These are phyloP conservation scores for Bufo bufo DNA, from an alignment of 2,113 vertebrate genomes.

Conservation along the genomic window DNA sequence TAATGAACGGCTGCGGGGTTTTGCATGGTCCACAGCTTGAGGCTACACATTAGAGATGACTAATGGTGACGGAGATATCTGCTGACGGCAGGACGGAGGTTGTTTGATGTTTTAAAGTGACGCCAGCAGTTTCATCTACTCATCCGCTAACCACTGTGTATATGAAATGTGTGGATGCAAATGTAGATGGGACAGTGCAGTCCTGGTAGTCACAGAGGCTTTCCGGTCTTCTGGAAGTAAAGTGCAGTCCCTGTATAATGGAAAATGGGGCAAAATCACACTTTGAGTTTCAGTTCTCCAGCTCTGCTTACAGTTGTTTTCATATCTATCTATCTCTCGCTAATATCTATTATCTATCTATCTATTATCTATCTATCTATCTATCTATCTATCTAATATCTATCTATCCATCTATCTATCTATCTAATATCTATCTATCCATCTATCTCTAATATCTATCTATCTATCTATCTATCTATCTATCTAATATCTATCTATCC, in stretches of 20 bases:
- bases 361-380: background rate
- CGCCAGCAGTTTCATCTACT: background rate
- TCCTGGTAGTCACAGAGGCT: too few species aligned
- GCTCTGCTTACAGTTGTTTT: too few species aligned
- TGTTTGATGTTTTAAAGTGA: background rate
- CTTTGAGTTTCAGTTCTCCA: too few species aligned
- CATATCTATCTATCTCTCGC: background rate
- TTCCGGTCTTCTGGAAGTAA: too few species aligned
- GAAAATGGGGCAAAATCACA: too few species aligned
- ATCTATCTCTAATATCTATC: too few species aligned
- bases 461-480: background rate
- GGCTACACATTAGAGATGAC: background rate
- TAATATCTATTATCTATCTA: background rate
- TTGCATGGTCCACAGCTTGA: background rate
- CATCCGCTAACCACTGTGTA: background rate
- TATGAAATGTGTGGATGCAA: background rate
- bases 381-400: too few species aligned
- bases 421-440: too few species aligned
- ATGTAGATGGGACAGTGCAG: too few species aligned
- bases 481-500: too few species aligned
- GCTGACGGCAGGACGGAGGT: background rate
- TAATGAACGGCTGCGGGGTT: background rate
- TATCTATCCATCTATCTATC: too few species aligned
- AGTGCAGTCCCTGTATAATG: too few species aligned
- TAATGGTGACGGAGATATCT: background rate